Evolutionary conservation across 2,113 vertebrate species (phyloP).

Genomic region (Bubalus kerabau): DNA sequence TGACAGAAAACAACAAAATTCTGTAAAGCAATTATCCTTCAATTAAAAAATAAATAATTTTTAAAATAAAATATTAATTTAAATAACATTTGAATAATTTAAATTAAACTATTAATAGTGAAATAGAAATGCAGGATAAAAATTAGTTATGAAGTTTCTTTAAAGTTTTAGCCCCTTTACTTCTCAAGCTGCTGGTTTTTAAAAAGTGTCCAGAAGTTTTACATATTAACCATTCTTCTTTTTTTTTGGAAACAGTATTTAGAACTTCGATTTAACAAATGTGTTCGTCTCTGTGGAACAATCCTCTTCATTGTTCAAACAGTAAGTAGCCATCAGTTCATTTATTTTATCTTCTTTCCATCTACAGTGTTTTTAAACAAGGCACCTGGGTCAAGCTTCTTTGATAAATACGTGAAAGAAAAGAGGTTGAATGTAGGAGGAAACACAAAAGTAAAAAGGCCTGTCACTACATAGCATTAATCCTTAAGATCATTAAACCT

Average conservation of each 20-base stretch:
- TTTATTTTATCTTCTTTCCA: slow-evolving; percentile 1
- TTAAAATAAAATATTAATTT: background rate
- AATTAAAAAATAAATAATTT: background rate
- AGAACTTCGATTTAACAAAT: slow-evolving; percentile 88
- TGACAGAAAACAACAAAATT: background rate
- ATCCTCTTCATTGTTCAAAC: slow-evolving; percentile 87
- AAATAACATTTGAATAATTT: background rate
- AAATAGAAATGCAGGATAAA: background rate
- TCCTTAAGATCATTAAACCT: background rate
- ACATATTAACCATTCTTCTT: background rate
- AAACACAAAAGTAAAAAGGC: background rate
- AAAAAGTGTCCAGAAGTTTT: background rate
- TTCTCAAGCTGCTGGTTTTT: background rate
- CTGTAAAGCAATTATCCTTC: background rate
- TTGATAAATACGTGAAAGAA: background rate
- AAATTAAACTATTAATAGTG: background rate
- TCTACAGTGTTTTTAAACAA: background rate
- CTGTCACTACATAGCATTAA: background rate
- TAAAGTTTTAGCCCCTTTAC: background rate
- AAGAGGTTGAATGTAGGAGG: background rate
- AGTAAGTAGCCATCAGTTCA: slow-evolving; percentile 76
- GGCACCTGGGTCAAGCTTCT: background rate
- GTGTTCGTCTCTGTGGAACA: slow-evolving; percentile 85
- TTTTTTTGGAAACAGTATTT: slow-evolving; percentile 82
- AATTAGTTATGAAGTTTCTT: background rate